Evolutionary conservation across 1,140 invertebrate genomes (phyloP), one percentile per base, ranked within the genome.

Genomic region (Microplitis demolitor): DNA sequence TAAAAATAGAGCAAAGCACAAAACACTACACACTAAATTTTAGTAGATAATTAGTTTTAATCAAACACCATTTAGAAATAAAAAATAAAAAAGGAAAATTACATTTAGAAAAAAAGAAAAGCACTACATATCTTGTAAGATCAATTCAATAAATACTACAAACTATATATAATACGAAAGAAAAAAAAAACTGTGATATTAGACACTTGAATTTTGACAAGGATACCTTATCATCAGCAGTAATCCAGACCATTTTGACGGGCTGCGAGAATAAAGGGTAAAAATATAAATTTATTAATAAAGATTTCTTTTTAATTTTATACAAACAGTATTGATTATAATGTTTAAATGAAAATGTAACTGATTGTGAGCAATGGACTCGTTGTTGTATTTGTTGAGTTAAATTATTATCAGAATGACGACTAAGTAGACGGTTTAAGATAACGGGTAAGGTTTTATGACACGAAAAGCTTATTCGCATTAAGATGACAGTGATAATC

Each of bases 221-320:
- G 16, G 53, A 67, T 87, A 87, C 86, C 86, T 87, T 81, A 82
- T 87, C 84, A 61, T 87, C 82, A 79, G 61, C 77, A 78, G 85
- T 87, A 78, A 84, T 83, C 86, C 86, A 87, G 79, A 87, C 84
- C 86, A 87, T 87, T 85, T 83, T 86, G 80, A 79, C 78, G 77
- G 82, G 84, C 86, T 87, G 85, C 81, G 78, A 73, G 83, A 87
- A 87, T 81, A 87, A 85, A 86, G 79, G 82, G 77, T 72, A 85
- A 79, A 83, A 76, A 74, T 70, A 68, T 70, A 9, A 45, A 45
- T 45, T 51, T 69, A 77, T 74, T 76, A 76, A 66, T 76, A 54
- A 9, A 33, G 63, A 37, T 34, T 35, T 34, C 67, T 67, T 63
- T 31, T 39, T 67, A 24, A 4, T 16, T 53, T 11, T 50, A 37